Percentiles rank a stretch among this genome's conserved stretches.
phyloP scores from a whole-genome alignment of 2,797 vertebrate species.

The Galaxias olidus region DNA sequence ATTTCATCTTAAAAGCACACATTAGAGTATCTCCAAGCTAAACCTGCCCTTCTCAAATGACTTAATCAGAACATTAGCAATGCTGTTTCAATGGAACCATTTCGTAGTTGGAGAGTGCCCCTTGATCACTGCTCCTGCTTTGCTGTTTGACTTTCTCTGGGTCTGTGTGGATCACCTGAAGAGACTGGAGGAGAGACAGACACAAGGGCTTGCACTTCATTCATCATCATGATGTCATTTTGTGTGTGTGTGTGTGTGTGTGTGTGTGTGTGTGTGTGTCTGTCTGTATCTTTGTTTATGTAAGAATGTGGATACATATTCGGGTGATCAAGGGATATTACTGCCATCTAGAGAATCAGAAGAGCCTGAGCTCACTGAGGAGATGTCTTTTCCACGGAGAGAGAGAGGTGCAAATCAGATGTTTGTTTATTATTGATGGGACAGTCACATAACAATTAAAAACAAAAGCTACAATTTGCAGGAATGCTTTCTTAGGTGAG shows the following conservation, averaged over 20 bases:
- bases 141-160: constrained; percentile 51
- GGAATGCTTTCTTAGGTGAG: too few relatives aligned
- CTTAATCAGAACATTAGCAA: too few relatives aligned
- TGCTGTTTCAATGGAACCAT: too few relatives aligned
- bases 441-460: too few relatives aligned
- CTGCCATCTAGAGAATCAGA: constrained; percentile 84
- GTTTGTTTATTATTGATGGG: too few relatives aligned
- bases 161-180: constrained; percentile 51
- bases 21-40: too few relatives aligned
- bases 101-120: constrained; percentile 24
- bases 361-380: constrained; percentile 67
- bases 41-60: too few relatives aligned
- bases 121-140: constrained; percentile 21
- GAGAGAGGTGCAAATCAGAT: neutral
- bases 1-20: constrained; percentile 63
- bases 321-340: constrained; percentile 78
- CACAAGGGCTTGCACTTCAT: constrained; percentile 41
- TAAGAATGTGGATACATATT: constrained; percentile 29
- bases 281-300: constrained; percentile 10
- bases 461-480: too few relatives aligned
- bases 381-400: neutral
- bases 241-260: neutral
- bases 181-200: constrained; percentile 47
- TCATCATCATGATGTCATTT: constrained; percentile 49
- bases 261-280: neutral